Percentiles rank a stretch among this genome's conserved stretches.
These are phyloP conservation scores for Scaptomyza flava DNA, from an alignment of 2,888 invertebrate species.

Conservation along the genomic window DNA sequence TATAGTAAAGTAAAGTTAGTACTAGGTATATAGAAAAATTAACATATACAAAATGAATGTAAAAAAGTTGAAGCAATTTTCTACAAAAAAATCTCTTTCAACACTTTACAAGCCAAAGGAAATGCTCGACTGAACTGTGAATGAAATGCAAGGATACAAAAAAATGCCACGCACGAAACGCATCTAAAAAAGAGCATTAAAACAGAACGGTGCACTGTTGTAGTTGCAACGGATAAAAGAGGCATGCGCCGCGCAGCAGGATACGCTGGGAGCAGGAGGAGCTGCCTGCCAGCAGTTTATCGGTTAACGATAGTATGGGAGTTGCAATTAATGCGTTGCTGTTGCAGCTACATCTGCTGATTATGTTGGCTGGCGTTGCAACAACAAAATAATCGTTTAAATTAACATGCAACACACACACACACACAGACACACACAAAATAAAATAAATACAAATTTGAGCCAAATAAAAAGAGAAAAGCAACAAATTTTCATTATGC, in stretches of 20 bases:
- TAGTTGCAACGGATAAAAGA: slow-evolving; percentile 39
- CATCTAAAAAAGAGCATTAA: slow-evolving; percentile 65
- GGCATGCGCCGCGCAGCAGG: slow-evolving; percentile 47
- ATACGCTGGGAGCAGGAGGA: slow-evolving; percentile 13
- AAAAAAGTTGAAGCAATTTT: too few species aligned
- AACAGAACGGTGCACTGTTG: slow-evolving; percentile 6
- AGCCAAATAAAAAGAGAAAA: slow-evolving; percentile 7
- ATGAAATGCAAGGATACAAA: slow-evolving; percentile 31
- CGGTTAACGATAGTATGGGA: slow-evolving; percentile 13
- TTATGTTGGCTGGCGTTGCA: slow-evolving; percentile 66
- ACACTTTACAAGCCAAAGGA: neutral
- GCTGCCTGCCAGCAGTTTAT: slow-evolving; percentile 6
- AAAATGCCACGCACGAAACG: slow-evolving; percentile 50
- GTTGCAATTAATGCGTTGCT: slow-evolving; percentile 41
- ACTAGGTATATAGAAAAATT: too few species aligned
- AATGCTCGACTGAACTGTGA: neutral
- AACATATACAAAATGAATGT: too few species aligned
- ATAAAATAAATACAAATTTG: slow-evolving; percentile 15
- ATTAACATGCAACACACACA: slow-evolving; percentile 50
- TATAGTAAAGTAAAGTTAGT: too few species aligned
- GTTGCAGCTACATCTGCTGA: slow-evolving; percentile 46
- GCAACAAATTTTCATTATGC: slow-evolving; percentile 49
- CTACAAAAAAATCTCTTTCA: too few species aligned
- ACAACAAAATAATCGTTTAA: slow-evolving; percentile 60
- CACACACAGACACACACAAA: neutral